Base-by-base conservation (phyloP, 2,113 vertebrate species). In the Arvicanthis niloticus region DNA sequence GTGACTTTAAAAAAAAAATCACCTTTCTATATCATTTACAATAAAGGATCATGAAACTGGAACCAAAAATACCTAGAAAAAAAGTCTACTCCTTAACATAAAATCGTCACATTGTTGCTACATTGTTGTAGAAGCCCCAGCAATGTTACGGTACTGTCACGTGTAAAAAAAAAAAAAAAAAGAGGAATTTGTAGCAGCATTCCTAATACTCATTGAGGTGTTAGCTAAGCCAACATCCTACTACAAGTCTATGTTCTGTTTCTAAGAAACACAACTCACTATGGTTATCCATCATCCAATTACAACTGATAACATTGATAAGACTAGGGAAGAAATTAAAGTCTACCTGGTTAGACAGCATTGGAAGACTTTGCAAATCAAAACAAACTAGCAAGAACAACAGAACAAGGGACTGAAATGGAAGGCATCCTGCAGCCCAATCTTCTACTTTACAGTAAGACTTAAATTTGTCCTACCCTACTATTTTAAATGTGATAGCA, bases 271-370 rank as follows among this genome's bases (percentile, higher is more conserved):
- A 95, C 19, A 7, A 48, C 9, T 85, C 29, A 89, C 85, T 62
- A 24, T 45, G n/a, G 67, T 67, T 89, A 88, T 37, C 40, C 58
- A 89, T 58, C 72, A 89, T 53, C 21, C n/a, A 76, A 65, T 89
- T 93, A 93, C 91, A 94, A 91, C 45, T 42, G 4, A 87, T 56
- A 29, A 56, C 7, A 91, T 80, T 91, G 73, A 88, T n/a, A 62
- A 92, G 89, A 87, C 13, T 60, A 88, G 45, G 42, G 12, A 89
- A 93, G 45, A 22, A 22, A 72, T 96, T 96, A 96, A 96, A 91
- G 45, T 26, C 7, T 40, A 21, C 58, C 76, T 95, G 90, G 90
- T 67, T 91, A 45, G n/a, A 70, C 51, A 93, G 48, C 56, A 95
- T 16, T 90, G 8, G 31, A 26, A 95, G 4, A 91, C 9, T 51